Evolutionary conservation across 2,797 vertebrate species (phyloP).

Genomic region (Crenuchus spilurus): DNA sequence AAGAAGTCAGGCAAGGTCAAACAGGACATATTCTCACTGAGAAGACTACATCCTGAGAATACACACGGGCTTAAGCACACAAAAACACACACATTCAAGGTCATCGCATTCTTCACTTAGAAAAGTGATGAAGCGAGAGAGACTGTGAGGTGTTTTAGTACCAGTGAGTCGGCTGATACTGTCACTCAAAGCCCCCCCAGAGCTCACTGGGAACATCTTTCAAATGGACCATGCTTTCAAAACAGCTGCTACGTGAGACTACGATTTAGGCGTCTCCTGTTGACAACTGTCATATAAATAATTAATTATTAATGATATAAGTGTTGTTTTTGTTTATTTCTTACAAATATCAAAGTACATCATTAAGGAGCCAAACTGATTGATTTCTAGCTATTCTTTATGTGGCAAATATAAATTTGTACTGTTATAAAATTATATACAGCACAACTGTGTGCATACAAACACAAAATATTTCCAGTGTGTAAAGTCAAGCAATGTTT

Average conservation of each 20-base stretch:
- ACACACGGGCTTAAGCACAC: not conserved
- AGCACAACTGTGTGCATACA: too few relatives aligned
- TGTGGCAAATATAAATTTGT: too few relatives aligned
- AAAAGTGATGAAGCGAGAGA: conserved; percentile 5
- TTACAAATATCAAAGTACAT: too few relatives aligned
- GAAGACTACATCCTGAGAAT: conserved; percentile 9
- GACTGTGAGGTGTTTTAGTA: conserved; percentile 1
- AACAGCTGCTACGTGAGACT: not conserved
- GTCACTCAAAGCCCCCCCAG: not conserved
- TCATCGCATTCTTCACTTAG: not conserved
- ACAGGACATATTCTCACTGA: conserved; percentile 16
- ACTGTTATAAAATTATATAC: too few relatives aligned
- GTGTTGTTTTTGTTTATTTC: too few relatives aligned
- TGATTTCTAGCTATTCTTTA: too few relatives aligned
- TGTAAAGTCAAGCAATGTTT: too few relatives aligned
- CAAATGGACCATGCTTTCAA: conserved; percentile 62
- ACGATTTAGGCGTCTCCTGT: too few relatives aligned
- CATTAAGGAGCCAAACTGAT: too few relatives aligned
- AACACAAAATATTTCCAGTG: too few relatives aligned
- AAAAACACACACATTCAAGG: not conserved
- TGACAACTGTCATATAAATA: too few relatives aligned
- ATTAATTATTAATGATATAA: too few relatives aligned
- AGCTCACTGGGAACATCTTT: conserved; percentile 53
- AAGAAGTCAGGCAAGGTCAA: conserved; percentile 37
- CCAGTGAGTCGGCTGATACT: not conserved